phyloP scores from a whole-genome alignment of 2,888 invertebrate genomes.

The Arctia plantaginis region DNA sequence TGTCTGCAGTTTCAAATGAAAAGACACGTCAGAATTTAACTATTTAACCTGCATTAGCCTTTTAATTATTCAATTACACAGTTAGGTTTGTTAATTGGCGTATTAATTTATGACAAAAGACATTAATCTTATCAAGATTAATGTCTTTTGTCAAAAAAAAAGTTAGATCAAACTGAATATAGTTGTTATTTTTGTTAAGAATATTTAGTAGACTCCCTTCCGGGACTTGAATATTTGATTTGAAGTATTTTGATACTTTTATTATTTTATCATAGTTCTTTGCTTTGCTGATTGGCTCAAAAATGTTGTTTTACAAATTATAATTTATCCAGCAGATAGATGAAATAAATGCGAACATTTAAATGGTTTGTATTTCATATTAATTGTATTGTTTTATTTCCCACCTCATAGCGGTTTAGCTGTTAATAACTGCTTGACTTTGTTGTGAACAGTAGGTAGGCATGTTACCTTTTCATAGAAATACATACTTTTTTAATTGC shows the following conservation, averaged over 20 bases:
- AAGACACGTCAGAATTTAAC: conserved; percentile 48
- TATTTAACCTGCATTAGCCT: conserved; percentile 40
- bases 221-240: conserved; percentile 16
- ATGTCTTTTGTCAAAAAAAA: neutral
- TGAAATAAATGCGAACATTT: conserved; percentile 48
- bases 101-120: conserved; percentile 39
- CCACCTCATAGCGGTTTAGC: neutral
- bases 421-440: neutral
- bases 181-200: neutral
- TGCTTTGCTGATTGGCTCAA: conserved; percentile 41
- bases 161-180: neutral
- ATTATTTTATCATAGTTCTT: conserved; percentile 33
- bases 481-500: neutral
- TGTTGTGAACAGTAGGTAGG: neutral
- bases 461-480: neutral
- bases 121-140: conserved; percentile 5
- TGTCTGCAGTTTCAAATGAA: conserved; percentile 39
- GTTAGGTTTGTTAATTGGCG: conserved; percentile 39
- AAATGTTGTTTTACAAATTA: conserved; percentile 34
- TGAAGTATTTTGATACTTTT: conserved; percentile 36
- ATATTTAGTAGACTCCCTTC: neutral
- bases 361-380: conserved; percentile 42
- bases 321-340: conserved; percentile 28
- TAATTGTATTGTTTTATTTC: conserved; percentile 27
- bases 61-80: conserved; percentile 46